Percentiles rank a stretch among this genome's conserved stretches.
phyloP scores from a whole-genome alignment of 1,140 invertebrate genomes.

The Aphaenogaster rudis region DNA sequence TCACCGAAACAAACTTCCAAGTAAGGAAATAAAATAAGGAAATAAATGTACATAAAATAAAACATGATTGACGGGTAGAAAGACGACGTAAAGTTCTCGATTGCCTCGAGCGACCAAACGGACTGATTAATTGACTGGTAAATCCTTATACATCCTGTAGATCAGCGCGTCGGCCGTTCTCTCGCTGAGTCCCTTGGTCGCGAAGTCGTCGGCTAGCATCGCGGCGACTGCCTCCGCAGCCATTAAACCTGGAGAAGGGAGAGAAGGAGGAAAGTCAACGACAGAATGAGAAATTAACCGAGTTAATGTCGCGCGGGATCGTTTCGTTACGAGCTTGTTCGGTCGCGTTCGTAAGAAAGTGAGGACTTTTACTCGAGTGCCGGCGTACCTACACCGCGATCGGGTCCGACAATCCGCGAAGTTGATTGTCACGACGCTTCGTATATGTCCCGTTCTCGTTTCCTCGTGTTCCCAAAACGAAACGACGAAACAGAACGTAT shows the following conservation, averaged over 20 bases:
- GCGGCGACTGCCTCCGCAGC: slow-evolving; percentile 85
- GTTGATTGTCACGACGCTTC: neutral
- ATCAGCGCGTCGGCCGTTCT: slow-evolving; percentile 82
- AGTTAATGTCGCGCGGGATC: slow-evolving; percentile 37
- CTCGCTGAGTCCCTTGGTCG: slow-evolving; percentile 83
- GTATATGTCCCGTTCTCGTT: neutral
- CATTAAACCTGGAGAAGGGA: slow-evolving; percentile 79
- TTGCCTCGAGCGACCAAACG: neutral
- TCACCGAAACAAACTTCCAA: neutral
- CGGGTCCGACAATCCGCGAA: neutral
- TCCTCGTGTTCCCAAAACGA: neutral
- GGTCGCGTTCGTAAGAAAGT: slow-evolving; percentile 38
- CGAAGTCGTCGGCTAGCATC: slow-evolving; percentile 85
- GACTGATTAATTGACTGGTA: slow-evolving; percentile 72
- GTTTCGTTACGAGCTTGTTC: slow-evolving; percentile 7
- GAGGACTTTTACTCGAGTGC: slow-evolving; percentile 50
- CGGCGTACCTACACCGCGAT: neutral
- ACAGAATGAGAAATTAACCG: slow-evolving; percentile 57
- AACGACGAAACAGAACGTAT: neutral
- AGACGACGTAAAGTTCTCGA: neutral
- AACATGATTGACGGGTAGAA: neutral
- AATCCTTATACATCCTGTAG: slow-evolving; percentile 84
- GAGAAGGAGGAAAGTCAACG: slow-evolving; percentile 68
- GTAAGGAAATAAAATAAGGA: neutral
- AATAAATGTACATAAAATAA: neutral